Base-by-base conservation (phyloP, 2,888 invertebrate species). In the Bhutanitis thaidina region DNA sequence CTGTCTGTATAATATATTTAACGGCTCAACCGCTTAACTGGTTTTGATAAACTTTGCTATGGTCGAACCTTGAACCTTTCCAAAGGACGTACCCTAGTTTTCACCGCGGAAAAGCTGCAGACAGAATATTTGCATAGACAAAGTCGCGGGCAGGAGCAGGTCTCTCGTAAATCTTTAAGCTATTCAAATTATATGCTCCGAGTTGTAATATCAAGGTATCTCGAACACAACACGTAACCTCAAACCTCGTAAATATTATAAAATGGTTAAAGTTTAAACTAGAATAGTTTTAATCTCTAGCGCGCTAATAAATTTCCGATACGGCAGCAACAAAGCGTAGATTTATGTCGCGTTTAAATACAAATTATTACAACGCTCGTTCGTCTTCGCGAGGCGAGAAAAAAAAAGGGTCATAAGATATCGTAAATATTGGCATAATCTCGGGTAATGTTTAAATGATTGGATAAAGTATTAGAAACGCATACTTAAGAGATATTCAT, bases 351-450 rank as follows among this genome's bases (percentile, higher is more conserved):
- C 15, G 36, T 39, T 51, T 53, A 49, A 54, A 54, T 53, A 49
- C 47, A 54, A 52, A 51, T 52, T 52, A 52, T 53, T 48, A 47
- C 51, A 47, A 44, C 36, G 43, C 53, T 51, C 56, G 53, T 51
- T 50, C 47, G 40, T 43, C 43, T 38, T 38, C n/a, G 45, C 53
- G 59, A 45, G 45, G 51, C 37, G 58, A 57, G 55, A 58, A n/a
- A n/a, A 20, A 54, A 55, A 55, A 57, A 55, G 57, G 60, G 61
- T 61, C 57, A 54, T 45, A 39, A 46, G 14, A 39, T 47, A 44
- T 56, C 61, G 53, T 61, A 61, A 61, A 61, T 57, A 60, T 58
- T 53, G 53, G 46, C 47, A 47, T 60, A 56, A 58, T 56, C 53
- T 55, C 32, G 16, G 41, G 43, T 44, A 40, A 43, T 20, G 16